Conservation (phyloP, 2,888 invertebrate species). For the Calameuta idolon region DNA sequence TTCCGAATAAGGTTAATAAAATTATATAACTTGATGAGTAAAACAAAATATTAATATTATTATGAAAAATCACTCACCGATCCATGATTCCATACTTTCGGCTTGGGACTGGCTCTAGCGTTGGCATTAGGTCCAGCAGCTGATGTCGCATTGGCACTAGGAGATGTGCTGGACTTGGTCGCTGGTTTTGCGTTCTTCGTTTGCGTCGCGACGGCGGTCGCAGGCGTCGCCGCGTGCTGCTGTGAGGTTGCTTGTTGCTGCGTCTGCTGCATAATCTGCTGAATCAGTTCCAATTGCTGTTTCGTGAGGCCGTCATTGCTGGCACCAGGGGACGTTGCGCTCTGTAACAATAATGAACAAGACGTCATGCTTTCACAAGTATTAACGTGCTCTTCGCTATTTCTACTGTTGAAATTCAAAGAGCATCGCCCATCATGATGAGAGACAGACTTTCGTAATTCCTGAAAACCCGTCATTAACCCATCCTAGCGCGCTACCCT, state of each 20-base stretch:
- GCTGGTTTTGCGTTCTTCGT: conserved; percentile 64
- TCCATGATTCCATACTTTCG: conserved; percentile 71
- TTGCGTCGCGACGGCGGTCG: conserved; percentile 62
- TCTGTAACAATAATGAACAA: conserved; percentile 49
- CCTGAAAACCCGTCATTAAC: no score
- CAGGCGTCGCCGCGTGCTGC: conserved; percentile 39
- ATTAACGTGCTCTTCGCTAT: no score
- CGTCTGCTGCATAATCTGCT: conserved; percentile 82
- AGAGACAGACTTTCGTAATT: neutral
- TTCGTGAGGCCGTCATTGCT: conserved; percentile 78
- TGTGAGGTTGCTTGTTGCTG: conserved; percentile 72
- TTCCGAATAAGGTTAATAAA: no score
- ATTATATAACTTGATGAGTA: no score
- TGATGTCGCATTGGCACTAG: conserved; percentile 44
- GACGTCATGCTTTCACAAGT: neutral
- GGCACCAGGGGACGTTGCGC: conserved; percentile 65
- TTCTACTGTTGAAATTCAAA: neutral
- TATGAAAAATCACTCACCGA: conserved; percentile 65
- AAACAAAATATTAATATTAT: neutral
- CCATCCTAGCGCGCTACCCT: no score
- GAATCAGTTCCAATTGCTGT: conserved; percentile 80
- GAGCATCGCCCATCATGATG: neutral
- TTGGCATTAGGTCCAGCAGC: conserved; percentile 39
- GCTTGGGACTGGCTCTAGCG: conserved; percentile 65
- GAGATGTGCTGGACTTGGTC: conserved; percentile 56